A percentile compares a stretch with the other conserved stretches of the same genome.
Evolutionary conservation across 2,797 vertebrate species (phyloP).

Genomic region (Melanotaenia nigrans): DNA sequence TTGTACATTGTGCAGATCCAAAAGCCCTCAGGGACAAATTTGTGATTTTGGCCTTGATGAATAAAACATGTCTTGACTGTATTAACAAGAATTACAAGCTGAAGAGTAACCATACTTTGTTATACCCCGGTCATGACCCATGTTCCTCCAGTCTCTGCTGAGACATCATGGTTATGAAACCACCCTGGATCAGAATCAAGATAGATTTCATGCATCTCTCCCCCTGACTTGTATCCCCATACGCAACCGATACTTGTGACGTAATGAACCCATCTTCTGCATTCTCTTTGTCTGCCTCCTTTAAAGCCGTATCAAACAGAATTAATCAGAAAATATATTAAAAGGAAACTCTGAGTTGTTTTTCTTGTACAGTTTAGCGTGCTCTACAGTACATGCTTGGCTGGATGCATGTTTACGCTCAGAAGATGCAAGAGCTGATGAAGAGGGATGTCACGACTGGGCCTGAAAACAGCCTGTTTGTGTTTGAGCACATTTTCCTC

Average conservation of each 20-base stretch:
- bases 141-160: neutral
- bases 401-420: conserved; percentile 49
- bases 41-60: conserved; percentile 26
- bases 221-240: conserved; percentile 1
- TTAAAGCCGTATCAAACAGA: conserved; percentile 56
- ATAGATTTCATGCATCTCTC: conserved; percentile 5
- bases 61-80: conserved; percentile 20
- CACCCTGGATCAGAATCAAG: neutral
- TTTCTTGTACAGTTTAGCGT: conserved; percentile 48
- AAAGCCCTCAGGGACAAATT: conserved; percentile 16
- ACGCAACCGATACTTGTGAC: conserved; percentile 14
- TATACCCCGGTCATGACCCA: neutral
- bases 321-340: conserved; percentile 46
- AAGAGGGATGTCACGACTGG: conserved; percentile 37
- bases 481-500: conserved; percentile 21
- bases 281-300: conserved; percentile 55
- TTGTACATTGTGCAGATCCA: neutral
- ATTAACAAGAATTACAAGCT: conserved; percentile 15
- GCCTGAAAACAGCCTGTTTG: conserved; percentile 28
- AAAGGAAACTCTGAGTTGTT: conserved; percentile 40
- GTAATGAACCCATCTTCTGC: conserved; percentile 43
- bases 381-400: conserved; percentile 20
- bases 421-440: conserved; percentile 22
- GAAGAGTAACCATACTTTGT: neutral
- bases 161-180: conserved; percentile 7